Percentiles rank a stretch among this genome's conserved stretches.
Evolutionary conservation across 2,113 vertebrate species (phyloP).

Genomic region (Hemicordylus capensis): DNA sequence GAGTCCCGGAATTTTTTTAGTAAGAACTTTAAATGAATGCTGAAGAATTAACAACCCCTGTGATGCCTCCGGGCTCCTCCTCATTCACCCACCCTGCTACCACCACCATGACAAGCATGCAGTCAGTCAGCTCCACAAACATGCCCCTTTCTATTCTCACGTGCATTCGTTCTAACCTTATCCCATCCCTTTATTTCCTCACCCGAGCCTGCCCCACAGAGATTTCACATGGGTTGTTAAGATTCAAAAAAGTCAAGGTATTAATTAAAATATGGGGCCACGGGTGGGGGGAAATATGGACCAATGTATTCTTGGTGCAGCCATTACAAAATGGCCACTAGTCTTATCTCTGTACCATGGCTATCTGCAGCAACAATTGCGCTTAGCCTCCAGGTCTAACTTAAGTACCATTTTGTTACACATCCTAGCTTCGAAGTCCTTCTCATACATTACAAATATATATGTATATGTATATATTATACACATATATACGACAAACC

Average conservation of each 20-base stretch:
- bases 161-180: background rate
- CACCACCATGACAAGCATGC: background rate
- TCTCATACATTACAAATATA: constrained; percentile 41
- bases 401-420: constrained; percentile 24
- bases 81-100: background rate
- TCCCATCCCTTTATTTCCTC: background rate
- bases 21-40: background rate
- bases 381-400: constrained; percentile 10
- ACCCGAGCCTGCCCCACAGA: background rate
- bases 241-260: background rate
- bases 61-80: background rate
- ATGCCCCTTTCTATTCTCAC: background rate
- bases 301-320: too few relatives aligned
- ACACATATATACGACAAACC: constrained; percentile 64
- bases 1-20: background rate
- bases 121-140: background rate
- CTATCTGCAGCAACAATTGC: rapidly evolving
- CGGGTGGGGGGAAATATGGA: background rate
- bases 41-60: background rate
- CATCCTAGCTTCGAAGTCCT: constrained; percentile 36
- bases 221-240: background rate
- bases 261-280: background rate
- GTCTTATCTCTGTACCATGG: background rate
- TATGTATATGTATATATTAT: constrained; percentile 63
- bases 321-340: background rate